Evolutionary conservation across 1,140 invertebrate species (phyloP).

Genomic region (Trichogramma pretiosum): DNA sequence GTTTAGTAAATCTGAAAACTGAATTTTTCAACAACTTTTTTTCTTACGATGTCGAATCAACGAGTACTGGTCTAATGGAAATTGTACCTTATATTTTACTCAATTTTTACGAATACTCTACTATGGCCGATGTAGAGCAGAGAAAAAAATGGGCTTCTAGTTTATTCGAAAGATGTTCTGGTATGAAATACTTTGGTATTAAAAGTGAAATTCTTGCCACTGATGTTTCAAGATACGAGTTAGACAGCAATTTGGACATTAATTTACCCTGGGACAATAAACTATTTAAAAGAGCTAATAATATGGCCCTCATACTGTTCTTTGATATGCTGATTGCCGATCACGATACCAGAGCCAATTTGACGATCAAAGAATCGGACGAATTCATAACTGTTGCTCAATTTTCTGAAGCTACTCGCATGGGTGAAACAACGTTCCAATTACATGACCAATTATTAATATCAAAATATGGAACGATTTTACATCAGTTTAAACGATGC

Average conservation of each 20-base stretch:
- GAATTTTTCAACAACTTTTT: conserved; percentile 30
- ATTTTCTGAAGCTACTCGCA: conserved; percentile 24
- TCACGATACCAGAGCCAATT: neutral
- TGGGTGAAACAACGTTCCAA: conserved; percentile 18
- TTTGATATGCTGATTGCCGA: conserved; percentile 14
- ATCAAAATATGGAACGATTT: conserved; percentile 13
- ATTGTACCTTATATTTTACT: conserved; percentile 30
- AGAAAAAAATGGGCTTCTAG: conserved; percentile 25
- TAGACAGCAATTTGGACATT: conserved; percentile 8
- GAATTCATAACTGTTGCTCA: conserved; percentile 18
- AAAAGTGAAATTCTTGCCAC: conserved; percentile 13
- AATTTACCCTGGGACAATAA: conserved; percentile 10
- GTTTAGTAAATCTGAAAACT: neutral
- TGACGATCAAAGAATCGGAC: neutral
- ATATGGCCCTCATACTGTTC: conserved; percentile 27
- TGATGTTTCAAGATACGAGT: conserved; percentile 19
- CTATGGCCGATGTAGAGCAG: conserved; percentile 20
- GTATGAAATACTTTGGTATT: conserved; percentile 9
- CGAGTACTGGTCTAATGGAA: conserved; percentile 15
- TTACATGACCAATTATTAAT: conserved; percentile 1
- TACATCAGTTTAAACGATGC: conserved; percentile 34
- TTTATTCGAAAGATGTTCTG: conserved; percentile 10
- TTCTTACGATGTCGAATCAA: neutral
- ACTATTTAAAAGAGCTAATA: conserved; percentile 21
- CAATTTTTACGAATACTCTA: conserved; percentile 35